These are phyloP conservation scores for Nycteola revayana DNA, from an alignment of 2,888 invertebrate genomes.

Conservation along the genomic window DNA sequence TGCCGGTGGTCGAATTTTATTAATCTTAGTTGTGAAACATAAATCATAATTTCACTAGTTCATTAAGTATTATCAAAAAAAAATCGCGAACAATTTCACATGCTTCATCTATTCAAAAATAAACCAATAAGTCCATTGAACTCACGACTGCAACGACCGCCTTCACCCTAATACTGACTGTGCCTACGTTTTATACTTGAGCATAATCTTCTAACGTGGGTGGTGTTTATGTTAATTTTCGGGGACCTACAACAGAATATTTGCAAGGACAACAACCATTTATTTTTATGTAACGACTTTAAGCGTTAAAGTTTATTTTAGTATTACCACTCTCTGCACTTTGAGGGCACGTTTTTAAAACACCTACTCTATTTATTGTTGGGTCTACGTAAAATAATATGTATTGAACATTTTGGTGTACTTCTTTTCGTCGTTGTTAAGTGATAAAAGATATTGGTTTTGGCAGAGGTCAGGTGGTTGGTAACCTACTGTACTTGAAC, in stretches of 20 bases:
- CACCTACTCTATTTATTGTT: constrained; percentile 27
- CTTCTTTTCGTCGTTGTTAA: background rate
- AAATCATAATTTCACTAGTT: too few species aligned
- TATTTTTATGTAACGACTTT: constrained; percentile 45
- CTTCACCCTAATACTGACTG: constrained; percentile 21
- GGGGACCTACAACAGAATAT: constrained; percentile 40
- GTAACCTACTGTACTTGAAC: too few species aligned
- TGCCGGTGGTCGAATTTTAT: too few species aligned
- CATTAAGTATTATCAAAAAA: too few species aligned
- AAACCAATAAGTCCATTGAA: constrained; percentile 7
- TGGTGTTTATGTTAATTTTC: constrained; percentile 47
- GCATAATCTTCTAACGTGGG: constrained; percentile 32
- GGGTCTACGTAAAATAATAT: constrained; percentile 12
- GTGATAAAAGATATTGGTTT: too few species aligned
- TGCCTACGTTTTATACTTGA: constrained; percentile 26
- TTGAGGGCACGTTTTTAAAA: constrained; percentile 27
- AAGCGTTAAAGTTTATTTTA: constrained; percentile 42
- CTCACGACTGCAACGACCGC: constrained; percentile 8
- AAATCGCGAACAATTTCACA: too few species aligned
- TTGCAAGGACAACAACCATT: constrained; percentile 45
- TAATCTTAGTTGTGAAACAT: too few species aligned
- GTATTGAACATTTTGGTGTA: constrained; percentile 2
- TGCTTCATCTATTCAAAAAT: background rate
- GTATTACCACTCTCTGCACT: constrained; percentile 38
- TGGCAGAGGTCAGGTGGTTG: too few species aligned